Conservation (phyloP, 2,113 vertebrate species). For the Rattus norvegicus region GRCr8 NC_086032.1:71704501-71705000, state of each 20-base stretch:
- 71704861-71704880: too few relatives aligned
- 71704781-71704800: background rate
- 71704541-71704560: background rate
- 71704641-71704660: background rate
- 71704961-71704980: background rate
- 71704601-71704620: background rate
- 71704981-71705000: background rate
- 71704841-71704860: background rate
- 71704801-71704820: background rate
- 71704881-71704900: background rate
- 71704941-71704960: background rate
- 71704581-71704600: background rate
- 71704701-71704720: background rate
- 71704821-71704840: background rate
- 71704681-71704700: background rate
- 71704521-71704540: background rate
- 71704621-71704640: background rate
- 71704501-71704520: background rate
- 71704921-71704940: background rate
- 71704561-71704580: background rate
- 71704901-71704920: background rate
- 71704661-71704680: background rate
- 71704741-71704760: background rate
- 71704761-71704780: background rate
- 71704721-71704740: background rate